These are phyloP conservation scores for Collichthys lucidus DNA, from an alignment of 2,113 vertebrate genomes.

Conservation along the genomic window DNA sequence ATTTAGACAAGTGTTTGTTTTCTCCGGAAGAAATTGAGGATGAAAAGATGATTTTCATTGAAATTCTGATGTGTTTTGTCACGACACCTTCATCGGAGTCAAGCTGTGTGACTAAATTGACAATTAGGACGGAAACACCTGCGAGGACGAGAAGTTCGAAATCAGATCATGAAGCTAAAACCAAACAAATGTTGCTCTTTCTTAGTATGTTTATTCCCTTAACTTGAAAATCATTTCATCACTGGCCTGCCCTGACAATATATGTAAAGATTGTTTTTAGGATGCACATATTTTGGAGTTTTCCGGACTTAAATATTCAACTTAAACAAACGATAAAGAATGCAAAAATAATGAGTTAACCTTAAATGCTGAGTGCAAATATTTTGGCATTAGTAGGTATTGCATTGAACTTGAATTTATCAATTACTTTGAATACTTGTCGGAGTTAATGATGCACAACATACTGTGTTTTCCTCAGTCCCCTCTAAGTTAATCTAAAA, in stretches of 20 bases:
- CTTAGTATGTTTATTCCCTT: no score
- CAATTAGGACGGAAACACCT: background rate
- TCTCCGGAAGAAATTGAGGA: background rate
- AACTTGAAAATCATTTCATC: no score
- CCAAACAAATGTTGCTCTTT: no score
- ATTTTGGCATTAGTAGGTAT: no score
- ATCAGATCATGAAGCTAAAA: background rate
- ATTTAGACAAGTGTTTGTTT: slow-evolving; percentile 24
- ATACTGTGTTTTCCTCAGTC: background rate
- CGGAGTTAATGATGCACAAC: background rate
- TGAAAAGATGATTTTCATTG: background rate
- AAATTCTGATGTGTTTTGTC: background rate
- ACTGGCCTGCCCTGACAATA: no score
- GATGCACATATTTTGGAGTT: background rate
- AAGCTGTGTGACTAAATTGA: background rate
- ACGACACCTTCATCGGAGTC: background rate
- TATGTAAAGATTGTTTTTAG: no score
- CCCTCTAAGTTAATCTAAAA: background rate
- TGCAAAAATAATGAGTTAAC: no score
- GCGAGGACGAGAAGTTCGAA: background rate
- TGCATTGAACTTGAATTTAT: no score
- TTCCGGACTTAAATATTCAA: background rate
- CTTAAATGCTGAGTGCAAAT: no score
- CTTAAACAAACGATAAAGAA: background rate
- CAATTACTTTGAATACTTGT: no score